A percentile compares a stretch with the other conserved stretches of the same genome.
phyloP scores from a whole-genome alignment of 2,797 vertebrate species.

The Galago senegalensis region DNA sequence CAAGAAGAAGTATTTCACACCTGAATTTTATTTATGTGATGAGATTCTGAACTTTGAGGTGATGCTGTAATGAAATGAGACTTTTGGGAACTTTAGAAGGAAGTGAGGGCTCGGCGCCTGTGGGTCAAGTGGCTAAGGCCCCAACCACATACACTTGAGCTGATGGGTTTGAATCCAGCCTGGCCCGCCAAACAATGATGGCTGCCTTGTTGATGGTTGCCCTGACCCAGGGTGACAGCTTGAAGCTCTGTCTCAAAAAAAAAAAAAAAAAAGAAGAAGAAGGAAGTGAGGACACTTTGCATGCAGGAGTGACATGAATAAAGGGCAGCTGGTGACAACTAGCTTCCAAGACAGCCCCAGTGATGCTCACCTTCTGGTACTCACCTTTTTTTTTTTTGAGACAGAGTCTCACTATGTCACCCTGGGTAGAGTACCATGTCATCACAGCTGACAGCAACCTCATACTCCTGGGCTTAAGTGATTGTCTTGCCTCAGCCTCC shows the following conservation, averaged over 20 bases:
- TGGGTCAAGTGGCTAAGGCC: too few relatives aligned
- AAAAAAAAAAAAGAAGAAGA: background rate
- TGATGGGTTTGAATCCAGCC: too few relatives aligned
- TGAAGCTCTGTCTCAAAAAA: too few relatives aligned
- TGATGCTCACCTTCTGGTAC: background rate
- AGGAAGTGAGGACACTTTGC: background rate
- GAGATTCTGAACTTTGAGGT: conserved; percentile 28
- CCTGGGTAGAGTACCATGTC: background rate
- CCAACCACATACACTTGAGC: too few relatives aligned
- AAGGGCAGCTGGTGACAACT: background rate
- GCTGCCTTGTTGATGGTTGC: too few relatives aligned
- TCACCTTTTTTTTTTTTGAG: background rate
- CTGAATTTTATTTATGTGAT: background rate
- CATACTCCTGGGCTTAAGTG: too few relatives aligned
- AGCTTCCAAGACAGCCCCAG: background rate
- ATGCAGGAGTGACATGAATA: background rate
- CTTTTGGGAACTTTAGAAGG: background rate
- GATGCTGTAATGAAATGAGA: background rate
- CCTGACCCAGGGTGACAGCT: too few relatives aligned
- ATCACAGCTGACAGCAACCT: too few relatives aligned
- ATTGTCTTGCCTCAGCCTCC: too few relatives aligned
- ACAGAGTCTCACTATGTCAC: background rate
- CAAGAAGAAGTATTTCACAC: background rate
- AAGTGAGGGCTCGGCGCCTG: background rate
- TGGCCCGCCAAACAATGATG: too few relatives aligned